Evolutionary conservation across 1,140 invertebrate species (phyloP), one percentile per base, ranked within the genome.

Genomic region (Gryllus bimaculatus): DNA sequence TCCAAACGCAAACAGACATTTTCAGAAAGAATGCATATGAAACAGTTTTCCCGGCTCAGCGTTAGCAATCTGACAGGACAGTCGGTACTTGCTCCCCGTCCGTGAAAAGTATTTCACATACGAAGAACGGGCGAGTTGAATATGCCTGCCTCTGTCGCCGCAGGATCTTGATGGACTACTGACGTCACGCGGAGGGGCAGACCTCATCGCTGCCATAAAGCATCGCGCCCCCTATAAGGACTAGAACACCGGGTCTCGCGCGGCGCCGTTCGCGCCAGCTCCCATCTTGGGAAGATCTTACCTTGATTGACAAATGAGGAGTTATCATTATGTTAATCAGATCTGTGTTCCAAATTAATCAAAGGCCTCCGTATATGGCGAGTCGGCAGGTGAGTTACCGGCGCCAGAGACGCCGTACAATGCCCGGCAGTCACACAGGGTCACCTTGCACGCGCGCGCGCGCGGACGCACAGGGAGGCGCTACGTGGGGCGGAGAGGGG

Each of bases 301-400:
- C 54, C 54, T 66, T 66, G 54, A 66, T 66, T 66, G 54, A 66
- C 54, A 66, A 66, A 66, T 66, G 54, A 66, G 54, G 54, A 66
- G 10, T 66, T 66, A 66, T 18, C 54, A 66, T 66, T 66, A 66
- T 66, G 54, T 66, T 66, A 66, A 66, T 66, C 54, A 66, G 54
- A 18, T 1, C 54, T 66, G 10, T 66, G 54, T 66, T 18, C 54
- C 18, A 66, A 66, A 66, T 66, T 66, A 66, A 66, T 66, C 54
- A 66, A 3, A 13, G 54, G 54, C 54, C 18, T 2, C 18, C 18
- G 10, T 66, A 66, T 13, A 13, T 1, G 10, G 54, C 54, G 10
- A 18, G 7, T 7, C 7, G 10, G 54, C 54, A 66, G 54, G 54
- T 66, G 54, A 66, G 54, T 13, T 66, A 66, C 54, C 54, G 54